A percentile compares a stretch with the other conserved stretches of the same genome.
Evolutionary conservation across 2,888 invertebrate species (phyloP).

Genomic region (Napeogenes sylphis): DNA sequence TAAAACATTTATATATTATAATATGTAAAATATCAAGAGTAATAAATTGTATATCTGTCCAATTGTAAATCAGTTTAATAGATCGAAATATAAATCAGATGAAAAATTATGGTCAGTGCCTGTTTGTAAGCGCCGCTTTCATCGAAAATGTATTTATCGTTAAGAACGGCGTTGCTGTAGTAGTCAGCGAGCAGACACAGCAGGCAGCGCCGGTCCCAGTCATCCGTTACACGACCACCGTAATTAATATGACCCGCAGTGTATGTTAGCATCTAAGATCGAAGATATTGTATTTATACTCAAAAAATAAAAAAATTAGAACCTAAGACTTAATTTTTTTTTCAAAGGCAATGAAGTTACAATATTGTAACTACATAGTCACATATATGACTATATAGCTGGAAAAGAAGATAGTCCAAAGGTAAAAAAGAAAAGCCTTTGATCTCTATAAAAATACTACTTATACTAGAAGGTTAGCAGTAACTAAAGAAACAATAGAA

Average conservation of each 20-base stretch:
- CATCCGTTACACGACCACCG: conserved; percentile 93
- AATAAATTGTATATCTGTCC: not conserved
- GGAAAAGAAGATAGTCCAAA: no score
- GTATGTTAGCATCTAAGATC: conserved; percentile 79
- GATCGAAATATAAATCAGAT: no score
- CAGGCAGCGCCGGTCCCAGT: conserved; percentile 91
- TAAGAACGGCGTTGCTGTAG: conserved; percentile 81
- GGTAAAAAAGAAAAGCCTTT: no score
- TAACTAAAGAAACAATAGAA: not conserved
- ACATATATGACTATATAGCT: no score
- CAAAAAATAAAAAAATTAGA: not conserved
- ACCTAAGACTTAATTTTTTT: no score
- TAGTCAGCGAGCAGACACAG: conserved; percentile 87
- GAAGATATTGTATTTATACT: no score
- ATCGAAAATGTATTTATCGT: conserved; percentile 80
- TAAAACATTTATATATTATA: not conserved
- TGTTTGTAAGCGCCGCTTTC: conserved; percentile 81
- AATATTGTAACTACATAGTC: no score
- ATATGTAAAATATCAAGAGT: not conserved
- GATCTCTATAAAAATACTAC: no score
- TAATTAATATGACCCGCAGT: conserved; percentile 88
- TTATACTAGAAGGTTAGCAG: no score
- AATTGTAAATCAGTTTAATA: no score
- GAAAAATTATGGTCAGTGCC: conserved; percentile 52
- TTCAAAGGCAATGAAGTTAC: no score